Evolutionary conservation across 2,888 invertebrate genomes (phyloP), one percentile per base, ranked within the genome.

Genomic region (Luperina testacea): DNA sequence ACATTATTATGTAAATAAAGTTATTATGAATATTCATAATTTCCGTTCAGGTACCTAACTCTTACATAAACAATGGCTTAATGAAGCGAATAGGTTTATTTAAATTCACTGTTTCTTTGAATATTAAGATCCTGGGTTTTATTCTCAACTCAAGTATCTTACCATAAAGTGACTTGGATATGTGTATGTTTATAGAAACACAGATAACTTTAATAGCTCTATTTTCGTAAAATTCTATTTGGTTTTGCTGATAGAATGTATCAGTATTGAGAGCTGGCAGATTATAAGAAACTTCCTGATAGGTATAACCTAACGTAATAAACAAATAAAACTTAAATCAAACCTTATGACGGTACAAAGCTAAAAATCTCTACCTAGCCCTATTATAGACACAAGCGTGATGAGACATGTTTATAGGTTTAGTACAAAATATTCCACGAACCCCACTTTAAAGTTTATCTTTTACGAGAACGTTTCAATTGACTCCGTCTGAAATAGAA

Each of bases 41-140:
- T 75, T 87, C 77, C 63, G 81, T 75, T 80, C 76, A 76, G 76
- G 84, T 76, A 82, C 42, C 24, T 61, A 77, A 80, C 75, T 76
- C 84, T 80, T 80, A 80, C 84, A 84, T 85, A 84, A 87, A 59
- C 72, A 84, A 86, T 59, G 69, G 51, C 42, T 75, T 71, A 80
- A 72, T 85, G 80, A 84, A 84, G 77, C 81, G 84, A 72, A 75
- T 69, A 72, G 48, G 61, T 77, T 71, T 70, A 72, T 85, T 85
- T 63, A 65, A 69, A 78, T 83, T 27, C 64, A 53, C 72, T 24
- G 68, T 45, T 72, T 84, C 68, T 51, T 69, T 69, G 68, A 82
- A 84, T 84, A 51, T 42, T 72, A 32, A 80, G 32, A 59, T 51
- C 48, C 51, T 32, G 64, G 17, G 77, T 42, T 68, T 76, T 76